Evolutionary conservation across 2,888 invertebrate species (phyloP), one percentile per base, ranked within the genome.

Genomic region (Pardosa pseudoannulata): DNA sequence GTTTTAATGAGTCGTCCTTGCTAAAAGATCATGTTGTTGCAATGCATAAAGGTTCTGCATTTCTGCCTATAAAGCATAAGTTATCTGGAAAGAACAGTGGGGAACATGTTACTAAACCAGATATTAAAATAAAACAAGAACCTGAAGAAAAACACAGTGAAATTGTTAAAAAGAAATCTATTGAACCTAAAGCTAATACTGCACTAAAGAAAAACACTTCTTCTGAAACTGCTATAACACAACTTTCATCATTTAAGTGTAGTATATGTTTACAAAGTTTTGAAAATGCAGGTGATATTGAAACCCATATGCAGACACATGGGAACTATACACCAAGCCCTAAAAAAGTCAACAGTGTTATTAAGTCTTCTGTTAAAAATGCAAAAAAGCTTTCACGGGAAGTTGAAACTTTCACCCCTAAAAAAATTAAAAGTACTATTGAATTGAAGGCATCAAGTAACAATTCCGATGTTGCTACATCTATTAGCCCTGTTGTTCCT

Each of bases 1-100:
- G 64, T 64, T 87, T 87, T 87, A 31, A 36, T 23, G 56, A 28
- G 39, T 46, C 80, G 7, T 32, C 36, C 13, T 9, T 23, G 19
- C 67, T 87, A 31, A 87, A 56, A 36, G 87, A 87, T 36, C 87
- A 87, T 76, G 80, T 79, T 27, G 36, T 71, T 3, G 76, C 50
- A 6, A 36, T 31, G 9, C 87, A 87, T 56, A 79, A 80, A 41
- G 65, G 71, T 32, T 75, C 72, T 76, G 79, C 87, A 71, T 80
- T 80, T 41, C 36, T 86, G n/a, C 87, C 79, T 32, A 36, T 67
- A n/a, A 87, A 70, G 11, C 28, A 70, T 13, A 46, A 46, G 7
- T n/a, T 31, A 2, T 23, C 29, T 13, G 23, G 23, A 39, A 65
- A 73, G 7, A 64, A 36, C 62, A 28, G n/a, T 46, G 28, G 29